A percentile compares a stretch with the other conserved stretches of the same genome.
Evolutionary conservation across 2,113 vertebrate species (phyloP).

Genomic region (Rhagologus leucostigma): DNA sequence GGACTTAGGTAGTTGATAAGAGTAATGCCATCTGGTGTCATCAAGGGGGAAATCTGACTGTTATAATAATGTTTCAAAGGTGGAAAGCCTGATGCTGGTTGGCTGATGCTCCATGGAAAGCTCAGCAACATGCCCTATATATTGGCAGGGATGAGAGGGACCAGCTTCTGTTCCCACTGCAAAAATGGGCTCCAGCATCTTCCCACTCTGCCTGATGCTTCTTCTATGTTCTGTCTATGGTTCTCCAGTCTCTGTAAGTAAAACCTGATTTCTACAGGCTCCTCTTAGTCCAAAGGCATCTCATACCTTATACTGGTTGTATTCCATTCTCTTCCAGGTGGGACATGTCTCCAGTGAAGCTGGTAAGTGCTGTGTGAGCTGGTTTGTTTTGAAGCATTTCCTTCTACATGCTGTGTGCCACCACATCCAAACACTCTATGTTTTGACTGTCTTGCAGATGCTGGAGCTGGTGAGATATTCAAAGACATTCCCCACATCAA

Average conservation of each 20-base stretch:
- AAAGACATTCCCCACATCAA: conserved; percentile 75
- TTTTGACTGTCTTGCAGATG: background rate
- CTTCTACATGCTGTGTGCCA: background rate
- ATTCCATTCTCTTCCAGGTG: conserved; percentile 59
- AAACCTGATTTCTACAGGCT: background rate
- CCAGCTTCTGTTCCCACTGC: background rate
- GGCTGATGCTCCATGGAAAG: background rate
- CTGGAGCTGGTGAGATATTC: background rate
- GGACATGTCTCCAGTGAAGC: background rate
- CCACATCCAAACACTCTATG: background rate
- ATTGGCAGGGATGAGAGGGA: background rate
- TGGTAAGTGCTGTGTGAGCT: conserved; percentile 53
- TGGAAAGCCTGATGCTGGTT: background rate
- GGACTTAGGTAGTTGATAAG: background rate
- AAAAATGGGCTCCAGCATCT: conserved; percentile 11
- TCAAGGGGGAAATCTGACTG: background rate
- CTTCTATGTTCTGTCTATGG: background rate
- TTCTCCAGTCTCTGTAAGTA: conserved; percentile 40
- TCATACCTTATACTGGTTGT: background rate
- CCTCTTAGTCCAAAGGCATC: background rate
- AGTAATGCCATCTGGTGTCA: background rate
- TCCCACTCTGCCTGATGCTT: background rate
- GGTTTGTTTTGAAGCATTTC: background rate
- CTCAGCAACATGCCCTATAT: conserved; percentile 6
- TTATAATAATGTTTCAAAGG: background rate